Conservation (phyloP, 2,797 vertebrate genomes). For the Lindbergichthys nudifrons region DNA sequence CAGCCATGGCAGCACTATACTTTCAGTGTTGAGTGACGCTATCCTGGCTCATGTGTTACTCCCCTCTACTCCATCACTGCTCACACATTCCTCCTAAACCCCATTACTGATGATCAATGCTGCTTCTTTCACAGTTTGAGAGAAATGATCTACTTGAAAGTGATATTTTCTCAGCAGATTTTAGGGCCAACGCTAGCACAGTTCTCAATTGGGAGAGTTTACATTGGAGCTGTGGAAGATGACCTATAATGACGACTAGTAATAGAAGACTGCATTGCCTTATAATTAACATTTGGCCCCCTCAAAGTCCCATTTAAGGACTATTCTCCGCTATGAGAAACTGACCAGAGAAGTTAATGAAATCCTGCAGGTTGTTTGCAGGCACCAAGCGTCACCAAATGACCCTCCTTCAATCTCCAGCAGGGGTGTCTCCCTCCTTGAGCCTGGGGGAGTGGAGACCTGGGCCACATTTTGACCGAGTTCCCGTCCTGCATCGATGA, state of each 20-base stretch:
- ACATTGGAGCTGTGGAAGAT: slow-evolving; percentile 48
- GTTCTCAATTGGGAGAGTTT: slow-evolving; percentile 51
- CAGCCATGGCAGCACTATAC: slow-evolving; percentile 68
- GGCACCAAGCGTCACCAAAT: slow-evolving; percentile 62
- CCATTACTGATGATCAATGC: slow-evolving; percentile 74
- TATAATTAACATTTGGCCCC: slow-evolving; percentile 75
- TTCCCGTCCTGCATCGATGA: slow-evolving; percentile 65
- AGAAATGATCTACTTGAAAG: slow-evolving; percentile 65
- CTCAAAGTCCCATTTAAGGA: slow-evolving; percentile 66
- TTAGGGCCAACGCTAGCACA: slow-evolving; percentile 42
- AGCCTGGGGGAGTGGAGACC: slow-evolving; percentile 65
- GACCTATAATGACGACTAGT: slow-evolving; percentile 66
- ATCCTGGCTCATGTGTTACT: slow-evolving; percentile 57
- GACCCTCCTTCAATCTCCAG: slow-evolving; percentile 71
- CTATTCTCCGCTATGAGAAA: slow-evolving; percentile 67
- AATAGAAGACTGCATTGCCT: slow-evolving; percentile 65
- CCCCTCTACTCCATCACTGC: slow-evolving; percentile 65
- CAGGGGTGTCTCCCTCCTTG: slow-evolving; percentile 48
- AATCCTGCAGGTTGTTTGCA: slow-evolving; percentile 69
- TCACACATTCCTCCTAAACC: slow-evolving; percentile 68
- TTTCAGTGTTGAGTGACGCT: slow-evolving; percentile 56
- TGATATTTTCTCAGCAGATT: slow-evolving; percentile 70
- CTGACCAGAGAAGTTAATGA: slow-evolving; percentile 76
- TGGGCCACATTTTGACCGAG: slow-evolving; percentile 65
- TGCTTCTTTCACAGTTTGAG: slow-evolving; percentile 58